Base-by-base conservation (phyloP, 2,888 invertebrate genomes). In the Eledona agricola region DNA sequence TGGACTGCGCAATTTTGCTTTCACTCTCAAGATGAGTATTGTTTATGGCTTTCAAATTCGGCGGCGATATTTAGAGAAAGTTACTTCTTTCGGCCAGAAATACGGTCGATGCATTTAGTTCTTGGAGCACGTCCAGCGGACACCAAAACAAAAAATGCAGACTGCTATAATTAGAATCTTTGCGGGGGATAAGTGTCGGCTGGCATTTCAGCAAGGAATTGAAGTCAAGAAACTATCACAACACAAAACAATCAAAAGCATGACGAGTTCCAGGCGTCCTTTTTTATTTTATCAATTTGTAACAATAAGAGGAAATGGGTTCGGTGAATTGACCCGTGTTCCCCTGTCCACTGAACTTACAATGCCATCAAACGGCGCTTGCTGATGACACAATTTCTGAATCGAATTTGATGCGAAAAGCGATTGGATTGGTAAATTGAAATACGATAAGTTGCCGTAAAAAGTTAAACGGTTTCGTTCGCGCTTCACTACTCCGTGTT, bases 161-260 rank as follows among this genome's bases (percentile, higher is more conserved):
- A 40, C 40, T n/a, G 28, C n/a, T n/a, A 10, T 15, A 16, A 11
- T 40, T 40, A 28, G 40, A 13, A 9, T 17, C 40, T 28, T 15
- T 23, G 38, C 38, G 16, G 38, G 38, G 38, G 38, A 25, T 20
- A 38, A 16, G 35, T n/a, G 20, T 20, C n/a, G n/a, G 9, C 26
- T 16, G 38, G 38, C 23, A 38, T 38, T 35, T 38, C 38, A 25
- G 38, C 38, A 25, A 23, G 13, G 22, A 23, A n/a, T 38, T 5
- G 38, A 7, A 16, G 23, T 25, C 38, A 9, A 23, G 20, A 23
- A 17, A 38, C 38, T 25, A 38, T 38, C 35, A 17, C 10, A 4
- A 23, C 15, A 10, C 15, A 10, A 25, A 15, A 29, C 13, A 25
- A 25, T 11, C 10, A 25, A 25, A 7, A 10, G 7, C 25, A 25